Percentiles rank a stretch among this genome's conserved stretches.
These are phyloP conservation scores for Esperia sulphurella DNA, from an alignment of 2,888 invertebrate species.

Conservation along the genomic window DNA sequence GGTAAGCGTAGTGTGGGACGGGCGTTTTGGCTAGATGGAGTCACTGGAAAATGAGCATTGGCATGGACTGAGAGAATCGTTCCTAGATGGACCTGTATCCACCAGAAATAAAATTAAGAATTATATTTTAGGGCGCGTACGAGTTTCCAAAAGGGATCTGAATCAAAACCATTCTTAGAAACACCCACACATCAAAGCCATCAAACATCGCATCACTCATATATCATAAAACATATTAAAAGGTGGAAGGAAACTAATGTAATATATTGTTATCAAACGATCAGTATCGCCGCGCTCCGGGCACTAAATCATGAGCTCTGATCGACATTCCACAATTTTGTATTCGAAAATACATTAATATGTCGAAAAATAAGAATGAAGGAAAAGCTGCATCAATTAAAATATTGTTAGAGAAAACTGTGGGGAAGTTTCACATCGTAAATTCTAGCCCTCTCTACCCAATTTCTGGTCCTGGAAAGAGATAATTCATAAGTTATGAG, in stretches of 20 bases:
- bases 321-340: conserved; percentile 46
- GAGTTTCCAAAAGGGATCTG: too few relatives aligned
- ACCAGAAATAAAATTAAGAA: too few relatives aligned
- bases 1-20: too few relatives aligned
- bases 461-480: too few relatives aligned
- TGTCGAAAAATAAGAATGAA: conserved; percentile 61
- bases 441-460: too few relatives aligned
- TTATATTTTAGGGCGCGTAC: too few relatives aligned
- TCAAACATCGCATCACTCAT: neutral
- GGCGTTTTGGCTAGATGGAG: too few relatives aligned
- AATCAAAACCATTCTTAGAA: neutral
- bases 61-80: too few relatives aligned
- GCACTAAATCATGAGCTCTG: conserved; percentile 15
- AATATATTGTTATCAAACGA: conserved; percentile 1
- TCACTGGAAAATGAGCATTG: too few relatives aligned
- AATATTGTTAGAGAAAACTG: conserved; percentile 15
- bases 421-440: conserved; percentile 37
- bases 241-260: conserved; percentile 3
- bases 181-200: neutral
- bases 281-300: neutral
- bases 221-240: neutral
- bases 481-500: too few relatives aligned
- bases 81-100: too few relatives aligned
- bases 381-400: conserved; percentile 37
- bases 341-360: conserved; percentile 53